Evolutionary conservation across 1,140 invertebrate species (phyloP), one percentile per base, ranked within the genome.

Genomic region (Steinernema khuongi): DNA sequence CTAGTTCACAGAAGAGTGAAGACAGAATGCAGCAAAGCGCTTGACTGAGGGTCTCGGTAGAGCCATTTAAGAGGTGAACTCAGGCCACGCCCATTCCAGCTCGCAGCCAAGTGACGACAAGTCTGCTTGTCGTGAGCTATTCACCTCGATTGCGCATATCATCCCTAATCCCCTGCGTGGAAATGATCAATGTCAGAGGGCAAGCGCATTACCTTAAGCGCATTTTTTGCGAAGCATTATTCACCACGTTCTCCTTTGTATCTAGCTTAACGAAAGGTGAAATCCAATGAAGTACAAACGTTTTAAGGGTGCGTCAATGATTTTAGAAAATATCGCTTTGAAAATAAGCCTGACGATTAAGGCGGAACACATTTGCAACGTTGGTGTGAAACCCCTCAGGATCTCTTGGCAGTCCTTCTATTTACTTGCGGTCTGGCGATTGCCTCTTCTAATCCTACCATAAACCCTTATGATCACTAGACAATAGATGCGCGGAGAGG

Each of bases 181-280:
- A 26, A 60, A 60, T 60, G 11, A 14, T 60, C 50, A 60, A 26
- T 60, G 50, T 60, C 50, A 60, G 7, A 60, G 50, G 50, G 50
- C 50, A 60, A 22, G 22, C 22, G 50, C 4, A 60, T 60, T 60
- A 60, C 14, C 50, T 60, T 7, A 17, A 26, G 11, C 50, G 50
- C 22, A 60, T 60, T 60, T 60, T 60, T 60, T 60, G 50, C 50
- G 50, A 60, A 60, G 36, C 36, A 41, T 41, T n/a, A n/a, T n/a
- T n/a, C n/a, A n/a, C n/a, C n/a, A 41, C 36, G 36, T 41, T 41
- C n/a, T 41, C 26, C 26, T 60, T 60, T 60, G 26, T 14, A 41
- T 41, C 36, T 41, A 41, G 7, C n/a, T 7, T 41, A 41, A 7
- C 7, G 36, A 7, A 41, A 41, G 36, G n/a, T n/a, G n/a, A n/a